Conservation (phyloP, 2,113 vertebrate genomes). For the Hippocampus zosterae region DNA sequence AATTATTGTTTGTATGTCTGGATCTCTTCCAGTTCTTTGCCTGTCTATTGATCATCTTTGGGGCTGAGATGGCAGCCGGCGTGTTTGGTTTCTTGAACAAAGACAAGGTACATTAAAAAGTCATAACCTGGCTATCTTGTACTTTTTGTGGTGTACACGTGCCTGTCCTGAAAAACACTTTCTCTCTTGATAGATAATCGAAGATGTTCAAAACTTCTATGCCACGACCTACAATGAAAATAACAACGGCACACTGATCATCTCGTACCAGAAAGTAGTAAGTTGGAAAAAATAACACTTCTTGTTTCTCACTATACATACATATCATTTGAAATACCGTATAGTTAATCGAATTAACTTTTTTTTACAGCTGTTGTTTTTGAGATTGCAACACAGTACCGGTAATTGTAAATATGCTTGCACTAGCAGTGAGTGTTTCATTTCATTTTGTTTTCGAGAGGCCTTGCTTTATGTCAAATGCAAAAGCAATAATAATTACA, state of each 20-base stretch:
- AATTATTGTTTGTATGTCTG: neutral
- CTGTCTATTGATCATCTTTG: constrained; percentile 93
- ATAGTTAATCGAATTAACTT: neutral
- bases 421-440: neutral
- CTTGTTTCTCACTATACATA: neutral
- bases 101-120: constrained; percentile 71
- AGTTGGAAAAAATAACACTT: constrained; percentile 8
- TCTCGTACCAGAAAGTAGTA: constrained; percentile 61
- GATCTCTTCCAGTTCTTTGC: constrained; percentile 83
- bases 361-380: neutral
- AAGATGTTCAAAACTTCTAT: constrained; percentile 84
- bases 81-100: constrained; percentile 96
- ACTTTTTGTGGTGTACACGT: neutral
- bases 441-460: neutral
- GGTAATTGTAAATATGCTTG: too few species aligned
- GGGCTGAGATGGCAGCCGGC: constrained; percentile 89
- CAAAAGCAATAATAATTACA: neutral
- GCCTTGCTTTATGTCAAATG: neutral
- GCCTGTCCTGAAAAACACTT: neutral
- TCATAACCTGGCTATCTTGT: neutral
- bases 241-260: constrained; percentile 63
- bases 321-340: neutral
- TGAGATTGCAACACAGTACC: neutral
- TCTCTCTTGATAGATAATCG: constrained; percentile 75
- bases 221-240: constrained; percentile 70